Evolutionary conservation across 1,140 invertebrate genomes (phyloP).

Genomic region (Tetramorium alpestre): DNA sequence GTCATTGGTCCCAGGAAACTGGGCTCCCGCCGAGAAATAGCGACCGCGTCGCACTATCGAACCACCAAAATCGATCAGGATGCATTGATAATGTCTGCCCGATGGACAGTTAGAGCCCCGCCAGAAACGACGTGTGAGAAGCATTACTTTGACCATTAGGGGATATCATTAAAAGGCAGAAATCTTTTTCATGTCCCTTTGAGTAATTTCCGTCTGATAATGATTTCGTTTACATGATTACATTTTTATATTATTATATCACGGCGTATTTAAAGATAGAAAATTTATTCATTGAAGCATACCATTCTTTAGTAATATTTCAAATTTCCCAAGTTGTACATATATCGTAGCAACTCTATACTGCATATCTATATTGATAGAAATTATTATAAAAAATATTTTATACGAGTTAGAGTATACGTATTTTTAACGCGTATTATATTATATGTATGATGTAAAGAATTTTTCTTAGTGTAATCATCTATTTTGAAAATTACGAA

Average conservation of each 20-base stretch:
- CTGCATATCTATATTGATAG: background rate
- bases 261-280: background rate
- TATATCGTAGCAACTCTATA: too few species aligned
- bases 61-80: constrained; percentile 46
- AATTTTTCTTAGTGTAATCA: background rate
- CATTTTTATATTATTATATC: background rate
- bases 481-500: background rate
- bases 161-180: background rate
- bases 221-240: background rate
- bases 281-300: background rate
- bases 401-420: background rate
- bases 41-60: constrained; percentile 35
- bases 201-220: background rate
- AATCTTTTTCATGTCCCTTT: background rate
- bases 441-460: background rate
- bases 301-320: too few species aligned
- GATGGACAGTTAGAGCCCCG: constrained; percentile 5
- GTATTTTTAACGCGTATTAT: too few species aligned
- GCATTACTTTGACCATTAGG: background rate
- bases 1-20: constrained; percentile 46
- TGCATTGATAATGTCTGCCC: constrained; percentile 45
- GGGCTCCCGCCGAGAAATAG: constrained; percentile 14
- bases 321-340: too few species aligned
- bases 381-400: background rate
- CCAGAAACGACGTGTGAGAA: background rate